Base-by-base conservation (phyloP, 2,888 invertebrate genomes). In the Bombylius major region DNA sequence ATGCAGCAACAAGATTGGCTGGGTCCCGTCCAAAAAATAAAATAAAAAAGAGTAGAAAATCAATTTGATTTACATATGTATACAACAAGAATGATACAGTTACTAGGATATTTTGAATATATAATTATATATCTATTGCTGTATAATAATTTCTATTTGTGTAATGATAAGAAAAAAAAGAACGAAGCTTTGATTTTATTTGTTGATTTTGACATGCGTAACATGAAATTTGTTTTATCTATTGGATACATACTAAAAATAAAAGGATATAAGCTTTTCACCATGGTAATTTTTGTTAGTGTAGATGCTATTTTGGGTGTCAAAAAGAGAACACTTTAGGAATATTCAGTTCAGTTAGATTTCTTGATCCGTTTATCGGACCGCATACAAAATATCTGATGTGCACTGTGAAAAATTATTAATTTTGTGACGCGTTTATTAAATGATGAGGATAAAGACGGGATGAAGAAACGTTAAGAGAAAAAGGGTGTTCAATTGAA, bases 1-100 rank as follows among this genome's bases (percentile, higher is more conserved):
- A 63, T 56, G 53, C 59, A 47, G 53, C 36, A 23, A 39, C 55
- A 49, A 61, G 64, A 65, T 66, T 66, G 66, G 65, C 57, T 56
- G 42, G 39, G 33, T 23, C 33, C 50, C 46, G 45, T 45, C 9
- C 34, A 42, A 46, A 49, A 50, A 36, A 36, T 8, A 42, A 42
- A 42, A 42, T 42, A 42, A 42, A 42, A 42, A 11, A 8, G 11
- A 36, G 1, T 1, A 9, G 36, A 6, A 36, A 36, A 6, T 9
- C 49, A 14, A 13, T 12, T 34, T 53, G 39, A 56, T 59, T 59
- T 59, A 53, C 58, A 56, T 56, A 56, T 54, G 53, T 55, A 50
- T 50, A 51, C 49, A 44, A 54, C 11, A 47, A 57, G 52, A 59
- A 59, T 57, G 59, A 55, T 59, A 59, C 59, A 54, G 59, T 59